These are phyloP conservation scores for Ips nitidus DNA, from an alignment of 1,140 invertebrate species.

Conservation along the genomic window DNA sequence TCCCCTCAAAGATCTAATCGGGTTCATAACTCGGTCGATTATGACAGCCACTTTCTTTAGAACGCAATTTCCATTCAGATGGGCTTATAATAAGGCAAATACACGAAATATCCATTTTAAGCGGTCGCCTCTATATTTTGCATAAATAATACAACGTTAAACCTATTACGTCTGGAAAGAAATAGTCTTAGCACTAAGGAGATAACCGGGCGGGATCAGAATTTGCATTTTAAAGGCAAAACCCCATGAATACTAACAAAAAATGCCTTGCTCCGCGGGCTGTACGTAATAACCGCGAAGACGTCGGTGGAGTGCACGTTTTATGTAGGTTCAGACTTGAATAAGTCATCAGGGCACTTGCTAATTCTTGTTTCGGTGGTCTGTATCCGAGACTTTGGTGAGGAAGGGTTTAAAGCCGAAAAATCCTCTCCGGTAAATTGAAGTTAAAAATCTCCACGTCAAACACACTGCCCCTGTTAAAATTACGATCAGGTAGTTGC, in stretches of 20 bases:
- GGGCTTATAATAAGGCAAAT: constrained; percentile 17
- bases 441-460: constrained; percentile 2
- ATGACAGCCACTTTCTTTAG: not conserved
- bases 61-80: constrained; percentile 24
- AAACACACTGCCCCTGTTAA: constrained; percentile 16
- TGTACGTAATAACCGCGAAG: constrained; percentile 27
- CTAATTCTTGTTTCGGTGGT: constrained; percentile 43
- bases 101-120: constrained; percentile 23
- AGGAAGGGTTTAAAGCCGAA: not conserved
- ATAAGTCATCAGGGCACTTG: constrained; percentile 46
- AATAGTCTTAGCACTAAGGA: constrained; percentile 34
- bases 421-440: not conserved
- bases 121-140: constrained; percentile 31
- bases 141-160: constrained; percentile 38
- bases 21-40: not conserved
- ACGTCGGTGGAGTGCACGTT: constrained; percentile 19
- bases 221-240: constrained; percentile 38
- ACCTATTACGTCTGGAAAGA: constrained; percentile 34
- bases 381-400: not conserved
- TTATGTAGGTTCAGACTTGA: constrained; percentile 39
- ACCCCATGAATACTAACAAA: constrained; percentile 38
- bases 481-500: constrained; percentile 23
- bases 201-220: constrained; percentile 32
- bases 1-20: not conserved
- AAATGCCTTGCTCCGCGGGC: constrained; percentile 24